phyloP scores from a whole-genome alignment of 2,888 invertebrate genomes.

The Tyria jacobaeae region DNA sequence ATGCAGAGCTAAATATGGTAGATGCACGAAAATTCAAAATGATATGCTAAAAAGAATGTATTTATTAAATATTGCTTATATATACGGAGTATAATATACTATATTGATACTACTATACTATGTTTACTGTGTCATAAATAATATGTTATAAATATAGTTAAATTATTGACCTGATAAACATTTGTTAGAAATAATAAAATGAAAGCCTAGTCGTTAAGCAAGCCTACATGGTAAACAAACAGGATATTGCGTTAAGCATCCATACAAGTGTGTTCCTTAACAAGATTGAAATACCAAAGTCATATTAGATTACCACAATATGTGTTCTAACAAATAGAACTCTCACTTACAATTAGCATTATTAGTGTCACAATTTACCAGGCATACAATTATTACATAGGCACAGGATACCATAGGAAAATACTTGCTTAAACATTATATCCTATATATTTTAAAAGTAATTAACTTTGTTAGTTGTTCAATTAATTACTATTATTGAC shows the following conservation, averaged over 20 bases:
- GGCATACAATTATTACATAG: too few relatives aligned
- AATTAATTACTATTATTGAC: not conserved
- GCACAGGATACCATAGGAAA: not conserved
- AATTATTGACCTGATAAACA: conserved; percentile 21
- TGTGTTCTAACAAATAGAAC: conserved; percentile 65
- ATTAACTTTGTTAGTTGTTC: not conserved
- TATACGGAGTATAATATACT: too few relatives aligned
- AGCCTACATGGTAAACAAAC: conserved; percentile 70
- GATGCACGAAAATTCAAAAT: too few relatives aligned
- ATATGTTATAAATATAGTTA: conserved; percentile 5
- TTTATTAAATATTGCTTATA: too few relatives aligned
- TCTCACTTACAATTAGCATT: conserved; percentile 44
- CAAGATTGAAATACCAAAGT: conserved; percentile 82
- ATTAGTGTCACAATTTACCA: not conserved
- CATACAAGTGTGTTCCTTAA: conserved; percentile 77
- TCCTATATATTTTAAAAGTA: not conserved
- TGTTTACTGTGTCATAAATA: not conserved
- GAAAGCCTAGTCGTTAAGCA: conserved; percentile 67
- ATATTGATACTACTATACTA: too few relatives aligned
- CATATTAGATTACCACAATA: conserved; percentile 76
- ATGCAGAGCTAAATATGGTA: too few relatives aligned
- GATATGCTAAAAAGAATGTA: too few relatives aligned
- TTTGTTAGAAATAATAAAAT: conserved; percentile 45
- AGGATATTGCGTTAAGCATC: conserved; percentile 76
- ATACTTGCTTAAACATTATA: not conserved